These are phyloP conservation scores for Erethizon dorsatum DNA, from an alignment of 2,797 vertebrate species.

Conservation along the genomic window DNA sequence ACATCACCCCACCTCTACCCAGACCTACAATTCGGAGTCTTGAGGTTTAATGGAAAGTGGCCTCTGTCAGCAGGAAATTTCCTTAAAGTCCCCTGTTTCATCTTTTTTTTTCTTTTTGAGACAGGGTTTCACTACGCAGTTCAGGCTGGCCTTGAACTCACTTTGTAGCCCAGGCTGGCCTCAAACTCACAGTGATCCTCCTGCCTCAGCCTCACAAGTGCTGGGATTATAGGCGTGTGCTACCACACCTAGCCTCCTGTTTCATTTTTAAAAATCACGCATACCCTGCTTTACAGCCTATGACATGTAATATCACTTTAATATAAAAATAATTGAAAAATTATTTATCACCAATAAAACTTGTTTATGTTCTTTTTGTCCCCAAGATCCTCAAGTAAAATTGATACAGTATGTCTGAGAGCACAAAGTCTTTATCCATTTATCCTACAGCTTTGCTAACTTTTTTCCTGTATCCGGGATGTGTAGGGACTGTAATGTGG, in stretches of 20 bases:
- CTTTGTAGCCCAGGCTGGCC: no score
- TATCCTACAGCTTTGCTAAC: neutral
- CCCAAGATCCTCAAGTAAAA: neutral
- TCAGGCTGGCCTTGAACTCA: no score
- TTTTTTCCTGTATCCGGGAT: neutral
- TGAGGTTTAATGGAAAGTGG: neutral
- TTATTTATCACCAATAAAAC: conserved; percentile 35
- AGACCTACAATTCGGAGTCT: conserved; percentile 5
- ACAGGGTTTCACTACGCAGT: no score
- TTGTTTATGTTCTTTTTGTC: neutral
- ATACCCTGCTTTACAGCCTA: conserved; percentile 25
- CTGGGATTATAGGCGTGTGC: no score
- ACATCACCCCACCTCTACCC: neutral
- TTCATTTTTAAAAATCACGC: neutral
- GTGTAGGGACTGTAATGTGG: neutral
- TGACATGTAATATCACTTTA: neutral
- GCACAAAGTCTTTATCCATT: neutral
- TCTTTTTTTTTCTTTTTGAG: no score
- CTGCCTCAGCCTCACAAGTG: no score
- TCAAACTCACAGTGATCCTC: no score
- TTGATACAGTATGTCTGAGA: neutral
- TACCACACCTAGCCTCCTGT: neutral
- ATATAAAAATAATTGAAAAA: conserved; percentile 44
- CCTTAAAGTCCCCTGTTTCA: neutral
- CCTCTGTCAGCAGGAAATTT: conserved; percentile 16